A percentile compares a stretch with the other conserved stretches of the same genome.
Evolutionary conservation across 2,113 vertebrate species (phyloP).

Genomic region (Percopsis transmontana): DNA sequence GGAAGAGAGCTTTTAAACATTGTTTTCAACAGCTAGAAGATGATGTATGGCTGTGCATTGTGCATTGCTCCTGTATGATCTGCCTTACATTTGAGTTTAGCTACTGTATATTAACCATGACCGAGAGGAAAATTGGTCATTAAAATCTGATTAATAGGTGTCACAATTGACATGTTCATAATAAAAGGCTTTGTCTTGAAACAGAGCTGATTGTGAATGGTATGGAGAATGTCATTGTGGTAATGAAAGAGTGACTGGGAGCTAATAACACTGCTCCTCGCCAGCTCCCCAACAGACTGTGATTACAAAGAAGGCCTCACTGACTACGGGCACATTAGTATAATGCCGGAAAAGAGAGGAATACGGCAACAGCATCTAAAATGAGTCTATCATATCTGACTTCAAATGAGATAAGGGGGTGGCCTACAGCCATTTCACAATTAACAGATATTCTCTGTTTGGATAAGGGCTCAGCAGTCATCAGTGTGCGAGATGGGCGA

Average conservation of each 20-base stretch:
- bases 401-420: conserved; percentile 57
- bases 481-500: conserved; percentile 53
- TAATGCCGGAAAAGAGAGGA: conserved; percentile 39
- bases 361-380: conserved; percentile 41
- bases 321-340: conserved; percentile 56
- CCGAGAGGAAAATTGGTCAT: conserved; percentile 41
- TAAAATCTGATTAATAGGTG: conserved; percentile 48
- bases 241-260: conserved; percentile 44
- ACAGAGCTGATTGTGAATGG: conserved; percentile 50
- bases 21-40: not conserved
- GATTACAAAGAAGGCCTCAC: conserved; percentile 52
- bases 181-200: conserved; percentile 62
- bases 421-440: conserved; percentile 61
- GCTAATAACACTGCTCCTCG: conserved; percentile 45
- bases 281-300: conserved; percentile 46
- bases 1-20: not conserved
- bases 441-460: conserved; percentile 61
- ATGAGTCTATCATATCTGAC: conserved; percentile 45
- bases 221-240: conserved; percentile 45
- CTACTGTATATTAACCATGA: conserved; percentile 16
- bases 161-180: conserved; percentile 58
- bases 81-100: conserved; percentile 18
- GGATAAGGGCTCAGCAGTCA: conserved; percentile 63
- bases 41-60: not conserved
- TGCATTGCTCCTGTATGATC: not conserved